Evolutionary conservation across 2,113 vertebrate genomes (phyloP).

Genomic region (Tinamus guttatus): DNA sequence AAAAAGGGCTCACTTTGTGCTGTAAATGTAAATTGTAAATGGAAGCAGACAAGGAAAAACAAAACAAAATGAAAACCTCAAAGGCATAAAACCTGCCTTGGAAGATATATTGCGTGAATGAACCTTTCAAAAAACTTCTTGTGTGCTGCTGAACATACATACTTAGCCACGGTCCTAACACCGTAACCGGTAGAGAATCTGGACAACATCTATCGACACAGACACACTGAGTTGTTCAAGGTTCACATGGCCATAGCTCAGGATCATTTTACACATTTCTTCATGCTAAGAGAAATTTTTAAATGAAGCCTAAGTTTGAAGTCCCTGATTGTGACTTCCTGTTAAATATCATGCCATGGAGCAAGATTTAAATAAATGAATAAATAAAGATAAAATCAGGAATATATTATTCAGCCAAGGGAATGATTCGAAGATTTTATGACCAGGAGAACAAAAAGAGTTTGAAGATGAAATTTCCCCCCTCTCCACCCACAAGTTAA

Average conservation of each 20-base stretch:
- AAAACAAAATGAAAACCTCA: neutral
- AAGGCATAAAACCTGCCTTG: neutral
- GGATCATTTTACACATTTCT: neutral
- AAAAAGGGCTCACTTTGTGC: neutral
- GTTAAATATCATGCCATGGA: neutral
- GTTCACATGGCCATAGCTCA: neutral
- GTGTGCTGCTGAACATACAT: neutral
- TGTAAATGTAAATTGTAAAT: neutral
- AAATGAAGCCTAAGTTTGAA: neutral
- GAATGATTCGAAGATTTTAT: no score
- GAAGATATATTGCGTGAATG: rapidly evolving
- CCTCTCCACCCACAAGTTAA: neutral
- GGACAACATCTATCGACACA: neutral
- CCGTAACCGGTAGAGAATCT: neutral
- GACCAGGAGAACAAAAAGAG: neutral
- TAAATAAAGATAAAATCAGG: neutral
- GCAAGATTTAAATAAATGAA: neutral
- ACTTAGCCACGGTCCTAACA: neutral
- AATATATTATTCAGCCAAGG: neutral
- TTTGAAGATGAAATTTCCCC: neutral
- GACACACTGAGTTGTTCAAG: neutral
- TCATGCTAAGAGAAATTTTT: neutral
- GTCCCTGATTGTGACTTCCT: neutral
- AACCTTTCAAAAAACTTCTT: neutral
- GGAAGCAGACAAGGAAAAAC: neutral